Evolutionary conservation across 2,888 invertebrate species (phyloP).

Genomic region (Zygogramma bicolorata): DNA sequence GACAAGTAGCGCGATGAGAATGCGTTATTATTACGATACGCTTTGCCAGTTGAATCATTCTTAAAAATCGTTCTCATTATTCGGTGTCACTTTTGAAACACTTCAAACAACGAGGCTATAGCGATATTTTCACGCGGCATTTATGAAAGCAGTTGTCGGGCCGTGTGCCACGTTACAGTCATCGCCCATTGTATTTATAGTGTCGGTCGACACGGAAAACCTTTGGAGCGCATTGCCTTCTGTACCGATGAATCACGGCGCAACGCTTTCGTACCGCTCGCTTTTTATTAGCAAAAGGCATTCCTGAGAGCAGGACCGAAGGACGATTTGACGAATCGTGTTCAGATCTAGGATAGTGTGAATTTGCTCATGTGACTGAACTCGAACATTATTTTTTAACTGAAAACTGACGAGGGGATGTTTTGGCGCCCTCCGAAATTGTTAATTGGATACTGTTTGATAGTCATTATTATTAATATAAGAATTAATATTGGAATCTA

Average conservation of each 20-base stretch:
- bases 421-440: too few relatives aligned
- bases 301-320: constrained; percentile 16
- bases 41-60: constrained; percentile 13
- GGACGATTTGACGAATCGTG: not conserved
- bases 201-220: constrained; percentile 36
- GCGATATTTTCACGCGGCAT: constrained; percentile 26
- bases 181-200: constrained; percentile 44
- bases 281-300: constrained; percentile 31
- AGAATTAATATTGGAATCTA: too few relatives aligned
- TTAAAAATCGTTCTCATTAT: constrained; percentile 17
- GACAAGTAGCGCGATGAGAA: not conserved
- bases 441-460: too few relatives aligned
- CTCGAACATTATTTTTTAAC: too few relatives aligned
- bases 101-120: constrained; percentile 14
- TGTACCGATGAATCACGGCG: constrained; percentile 38
- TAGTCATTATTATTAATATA: too few relatives aligned
- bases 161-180: constrained; percentile 42
- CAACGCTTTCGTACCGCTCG: constrained; percentile 28
- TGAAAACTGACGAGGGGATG: too few relatives aligned
- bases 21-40: not conserved
- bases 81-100: constrained; percentile 15
- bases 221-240: constrained; percentile 44
- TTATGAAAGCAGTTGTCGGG: constrained; percentile 35
- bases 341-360: too few relatives aligned
- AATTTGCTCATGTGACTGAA: too few relatives aligned